phyloP scores from a whole-genome alignment of 1,140 invertebrate species.

The Globodera ellingtonae region DNA sequence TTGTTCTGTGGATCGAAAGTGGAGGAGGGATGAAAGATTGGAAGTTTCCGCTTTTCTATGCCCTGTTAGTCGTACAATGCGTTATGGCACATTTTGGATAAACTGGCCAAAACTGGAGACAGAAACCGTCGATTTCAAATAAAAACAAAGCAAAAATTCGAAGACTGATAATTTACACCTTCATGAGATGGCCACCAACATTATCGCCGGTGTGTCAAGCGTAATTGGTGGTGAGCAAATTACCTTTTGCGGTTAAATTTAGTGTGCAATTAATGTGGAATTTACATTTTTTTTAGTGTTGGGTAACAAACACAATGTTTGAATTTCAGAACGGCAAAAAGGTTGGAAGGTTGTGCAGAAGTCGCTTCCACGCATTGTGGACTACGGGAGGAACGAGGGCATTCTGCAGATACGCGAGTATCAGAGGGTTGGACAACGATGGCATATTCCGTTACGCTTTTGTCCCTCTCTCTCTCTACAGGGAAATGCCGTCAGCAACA shows the following conservation, averaged over 20 bases:
- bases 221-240: constrained; percentile 43
- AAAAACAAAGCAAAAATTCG: background rate
- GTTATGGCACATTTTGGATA: background rate
- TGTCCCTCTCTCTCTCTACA: background rate
- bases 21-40: background rate
- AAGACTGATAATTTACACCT: background rate
- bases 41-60: background rate
- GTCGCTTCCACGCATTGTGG: constrained; percentile 57
- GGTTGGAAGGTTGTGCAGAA: constrained; percentile 64
- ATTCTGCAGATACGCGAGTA: constrained; percentile 50
- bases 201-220: constrained; percentile 46
- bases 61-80: background rate
- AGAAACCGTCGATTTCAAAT: background rate
- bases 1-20: background rate
- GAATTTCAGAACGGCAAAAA: constrained; percentile 23
- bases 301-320: too few relatives aligned
- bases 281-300: too few relatives aligned
- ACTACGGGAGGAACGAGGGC: constrained; percentile 61
- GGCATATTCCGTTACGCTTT: background rate
- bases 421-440: background rate
- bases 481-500: constrained; percentile 50
- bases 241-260: background rate
- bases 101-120: background rate
- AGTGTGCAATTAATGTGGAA: background rate
- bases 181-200: background rate